Base-by-base conservation (phyloP, 1,140 invertebrate genomes). In the Armadillidium nasatum region DNA sequence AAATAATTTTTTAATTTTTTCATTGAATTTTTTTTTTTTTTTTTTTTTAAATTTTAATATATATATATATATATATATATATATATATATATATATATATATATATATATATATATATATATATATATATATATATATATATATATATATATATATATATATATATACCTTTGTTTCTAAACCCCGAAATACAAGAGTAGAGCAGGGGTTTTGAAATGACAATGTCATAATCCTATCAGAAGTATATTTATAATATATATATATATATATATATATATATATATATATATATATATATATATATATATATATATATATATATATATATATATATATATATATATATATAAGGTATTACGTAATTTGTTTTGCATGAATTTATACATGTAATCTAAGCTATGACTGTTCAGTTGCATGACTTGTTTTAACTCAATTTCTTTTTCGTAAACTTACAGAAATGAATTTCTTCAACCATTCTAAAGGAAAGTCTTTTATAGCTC, bases 51-150 rank as follows among this genome's bases (percentile, higher is more conserved):
- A 50, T 9, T 10, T 15, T 50, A 15, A 10, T 9, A 15, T 50
- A 50, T 15, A 15, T 50, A 50, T 10, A 50, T 10, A 9, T 50
- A 50, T 10, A 15, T 50, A 9, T 50, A 10, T 15, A 50, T 50
- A 50, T 50, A 50, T 50, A 10, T 50, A 50, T 50, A 50, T 50
- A 50, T 50, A 50, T 50, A 50, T 50, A 50, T 50, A 50, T 50
- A 50, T 50, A 50, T 50, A 50, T 50, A 50, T 50, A 50, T 50
- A 50, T 50, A 50, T 50, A 50, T 50, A 50, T 50, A 50, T 50
- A 50, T 50, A 50, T 50, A 50, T 50, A 50, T 50, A 50, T 50
- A 50, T 50, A 50, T 50, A 50, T 50, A 50, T 50, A 50, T 50
- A 50, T 50, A 50, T 50, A 50, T 50, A 50, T 50, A 50, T 50